Evolutionary conservation across 2,888 invertebrate species (phyloP).

Genomic region (Urechis unicinctus): DNA sequence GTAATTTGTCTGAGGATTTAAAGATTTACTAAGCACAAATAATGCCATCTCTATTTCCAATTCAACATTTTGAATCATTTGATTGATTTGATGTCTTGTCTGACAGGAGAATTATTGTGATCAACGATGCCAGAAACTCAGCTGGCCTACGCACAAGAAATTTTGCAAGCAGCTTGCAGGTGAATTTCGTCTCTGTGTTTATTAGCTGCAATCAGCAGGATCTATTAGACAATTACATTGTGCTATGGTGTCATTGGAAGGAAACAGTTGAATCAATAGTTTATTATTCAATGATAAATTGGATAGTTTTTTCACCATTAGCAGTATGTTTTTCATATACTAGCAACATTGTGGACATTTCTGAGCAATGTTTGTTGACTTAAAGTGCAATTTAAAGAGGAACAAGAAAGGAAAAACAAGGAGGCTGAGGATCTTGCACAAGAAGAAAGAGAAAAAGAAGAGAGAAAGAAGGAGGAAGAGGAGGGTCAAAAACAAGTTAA

Average conservation of each 20-base stretch:
- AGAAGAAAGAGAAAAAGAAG: slow-evolving; percentile 4
- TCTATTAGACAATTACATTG: background rate
- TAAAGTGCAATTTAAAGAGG: background rate
- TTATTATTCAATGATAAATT: background rate
- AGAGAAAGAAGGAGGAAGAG: slow-evolving; percentile 3
- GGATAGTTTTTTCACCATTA: no score
- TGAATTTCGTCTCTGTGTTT: no score
- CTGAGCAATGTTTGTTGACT: no score
- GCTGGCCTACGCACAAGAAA: slow-evolving; percentile 55
- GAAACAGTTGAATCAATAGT: background rate
- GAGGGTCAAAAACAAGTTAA: background rate
- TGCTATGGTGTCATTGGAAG: background rate
- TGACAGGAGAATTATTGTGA: slow-evolving; percentile 82
- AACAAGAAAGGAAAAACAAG: slow-evolving; percentile 1
- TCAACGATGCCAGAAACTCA: slow-evolving; percentile 85
- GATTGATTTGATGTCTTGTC: slow-evolving; percentile 5
- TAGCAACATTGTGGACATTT: no score
- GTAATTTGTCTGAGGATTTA: no score
- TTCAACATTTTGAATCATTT: background rate
- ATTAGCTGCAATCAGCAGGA: no score
- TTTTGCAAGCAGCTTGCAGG: slow-evolving; percentile 39
- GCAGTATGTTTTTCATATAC: no score
- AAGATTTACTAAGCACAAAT: no score
- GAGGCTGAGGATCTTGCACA: slow-evolving; percentile 1
- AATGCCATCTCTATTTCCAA: no score